These are phyloP conservation scores for Prolemur simus DNA, from an alignment of 2,113 vertebrate genomes.

Conservation along the genomic window DNA sequence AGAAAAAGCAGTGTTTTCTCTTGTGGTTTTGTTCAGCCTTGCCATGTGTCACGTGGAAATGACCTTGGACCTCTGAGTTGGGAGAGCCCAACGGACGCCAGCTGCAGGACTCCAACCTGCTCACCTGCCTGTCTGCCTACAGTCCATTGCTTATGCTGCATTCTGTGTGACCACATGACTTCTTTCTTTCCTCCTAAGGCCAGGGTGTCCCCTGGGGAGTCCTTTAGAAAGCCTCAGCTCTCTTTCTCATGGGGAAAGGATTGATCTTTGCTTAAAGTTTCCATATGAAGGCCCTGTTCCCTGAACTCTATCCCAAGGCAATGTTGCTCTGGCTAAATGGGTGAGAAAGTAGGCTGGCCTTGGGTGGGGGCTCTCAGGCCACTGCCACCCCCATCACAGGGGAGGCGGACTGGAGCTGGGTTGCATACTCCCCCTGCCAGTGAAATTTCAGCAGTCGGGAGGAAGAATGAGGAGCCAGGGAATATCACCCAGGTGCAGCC, in stretches of 20 bases:
- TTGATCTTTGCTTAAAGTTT: slow-evolving; percentile 63
- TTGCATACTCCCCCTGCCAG: not conserved
- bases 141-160: not conserved
- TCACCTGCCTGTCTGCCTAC: not conserved
- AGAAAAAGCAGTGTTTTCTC: not conserved
- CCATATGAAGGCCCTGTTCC: slow-evolving; percentile 21
- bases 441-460: not conserved
- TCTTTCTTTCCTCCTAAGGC: not conserved
- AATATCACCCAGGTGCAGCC: not conserved
- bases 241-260: slow-evolving; percentile 66
- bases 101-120: not conserved
- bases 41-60: not conserved
- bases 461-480: not conserved
- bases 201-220: slow-evolving; percentile 47
- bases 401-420: not conserved
- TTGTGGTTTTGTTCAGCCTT: not conserved
- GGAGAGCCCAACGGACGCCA: slow-evolving; percentile 28
- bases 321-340: slow-evolving; percentile 23
- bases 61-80: slow-evolving; percentile 3
- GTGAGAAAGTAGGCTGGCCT: not conserved
- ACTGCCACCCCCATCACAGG: not conserved
- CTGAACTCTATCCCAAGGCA: slow-evolving; percentile 38
- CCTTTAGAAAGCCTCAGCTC: slow-evolving; percentile 1
- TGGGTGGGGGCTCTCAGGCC: not conserved
- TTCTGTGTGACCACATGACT: not conserved